Evolutionary conservation across 2,797 vertebrate genomes (phyloP).

Genomic region (Enteromius thamalakanensis): DNA sequence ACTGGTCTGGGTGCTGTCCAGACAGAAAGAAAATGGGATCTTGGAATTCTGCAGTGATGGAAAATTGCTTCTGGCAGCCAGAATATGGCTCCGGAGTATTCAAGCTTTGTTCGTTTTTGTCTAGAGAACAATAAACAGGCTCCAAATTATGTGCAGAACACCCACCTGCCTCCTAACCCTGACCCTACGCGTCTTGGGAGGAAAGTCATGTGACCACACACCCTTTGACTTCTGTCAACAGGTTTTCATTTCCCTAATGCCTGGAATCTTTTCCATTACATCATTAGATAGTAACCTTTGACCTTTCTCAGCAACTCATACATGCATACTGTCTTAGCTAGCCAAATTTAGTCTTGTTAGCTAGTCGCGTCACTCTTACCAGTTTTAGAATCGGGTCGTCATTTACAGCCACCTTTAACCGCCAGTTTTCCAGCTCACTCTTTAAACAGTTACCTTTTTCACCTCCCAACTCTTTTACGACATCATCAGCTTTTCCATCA

Average conservation of each 20-base stretch:
- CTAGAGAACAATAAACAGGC: conserved; percentile 57
- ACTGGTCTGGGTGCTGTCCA: conserved; percentile 44
- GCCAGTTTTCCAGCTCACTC: background rate
- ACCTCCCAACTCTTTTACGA: conserved; percentile 28
- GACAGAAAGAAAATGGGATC: conserved; percentile 49
- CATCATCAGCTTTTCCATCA: background rate
- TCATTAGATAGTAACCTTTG: conserved; percentile 58
- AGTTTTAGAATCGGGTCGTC: conserved; percentile 23
- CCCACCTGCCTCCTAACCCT: conserved; percentile 28
- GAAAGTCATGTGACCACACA: conserved; percentile 50
- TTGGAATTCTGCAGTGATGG: conserved; percentile 51
- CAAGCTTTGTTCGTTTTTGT: conserved; percentile 56
- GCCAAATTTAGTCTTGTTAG: conserved; percentile 33
- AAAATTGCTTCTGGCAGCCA: conserved; percentile 52
- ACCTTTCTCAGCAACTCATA: conserved; percentile 39
- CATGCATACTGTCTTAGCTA: conserved; percentile 18
- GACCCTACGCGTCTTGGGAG: conserved; percentile 30
- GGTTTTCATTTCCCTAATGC: conserved; percentile 54
- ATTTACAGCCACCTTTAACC: conserved; percentile 11
- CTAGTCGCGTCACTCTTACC: background rate
- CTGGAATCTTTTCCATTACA: conserved; percentile 62
- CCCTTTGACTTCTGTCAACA: conserved; percentile 52
- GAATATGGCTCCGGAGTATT: conserved; percentile 42
- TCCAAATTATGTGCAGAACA: conserved; percentile 44
- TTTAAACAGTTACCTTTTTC: conserved; percentile 22